Evolutionary conservation across 2,888 invertebrate species (phyloP), one percentile per base, ranked within the genome.

Genomic region (Melolontha melolontha): DNA sequence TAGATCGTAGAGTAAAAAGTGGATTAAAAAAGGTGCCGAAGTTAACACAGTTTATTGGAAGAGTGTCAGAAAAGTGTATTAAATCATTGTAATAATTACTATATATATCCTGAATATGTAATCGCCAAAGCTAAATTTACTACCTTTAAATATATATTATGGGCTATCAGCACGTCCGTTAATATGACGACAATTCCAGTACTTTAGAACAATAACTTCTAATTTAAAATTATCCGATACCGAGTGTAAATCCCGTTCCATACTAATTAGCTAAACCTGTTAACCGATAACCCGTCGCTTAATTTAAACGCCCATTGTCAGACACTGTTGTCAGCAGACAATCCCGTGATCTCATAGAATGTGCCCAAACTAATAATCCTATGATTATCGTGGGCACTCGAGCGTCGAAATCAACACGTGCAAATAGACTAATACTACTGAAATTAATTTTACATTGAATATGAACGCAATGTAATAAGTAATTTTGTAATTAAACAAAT

Each of bases 201-300:
- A 47, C 8, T 8, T 47, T 10, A 42, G 17, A 47, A 14, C 16
- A 34, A 34, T 34, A 47, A 12, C 16, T 47, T 22, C 16, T 40
- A 41, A 41, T 41, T 55, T 41, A 41, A 55, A 55, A 40, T 41
- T 22, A 55, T 41, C 14, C 11, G 11, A 55, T 16, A 11, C 17
- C n/a, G 5, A 1, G 34, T 34, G 34, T 41, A 11, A 11, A 22
- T 41, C 55, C 11, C 8, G n/a, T n/a, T 12, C n/a, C 10, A 16
- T n/a, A 0, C 17, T 42, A 41, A 55, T 55, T 55, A 55, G 22
- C n/a, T 55, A 55, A 55, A 55, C 55, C 55, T 55, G 41, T 41
- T 55, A 41, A 17, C 55, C 22, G 41, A 17, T n/a, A 55, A 42
- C 27, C 22, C 41, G 22, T 22, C 22, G 34, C 34, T 8, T 34